These are phyloP conservation scores for Panopea generosa DNA, from an alignment of 2,888 invertebrate genomes.

Conservation along the genomic window DNA sequence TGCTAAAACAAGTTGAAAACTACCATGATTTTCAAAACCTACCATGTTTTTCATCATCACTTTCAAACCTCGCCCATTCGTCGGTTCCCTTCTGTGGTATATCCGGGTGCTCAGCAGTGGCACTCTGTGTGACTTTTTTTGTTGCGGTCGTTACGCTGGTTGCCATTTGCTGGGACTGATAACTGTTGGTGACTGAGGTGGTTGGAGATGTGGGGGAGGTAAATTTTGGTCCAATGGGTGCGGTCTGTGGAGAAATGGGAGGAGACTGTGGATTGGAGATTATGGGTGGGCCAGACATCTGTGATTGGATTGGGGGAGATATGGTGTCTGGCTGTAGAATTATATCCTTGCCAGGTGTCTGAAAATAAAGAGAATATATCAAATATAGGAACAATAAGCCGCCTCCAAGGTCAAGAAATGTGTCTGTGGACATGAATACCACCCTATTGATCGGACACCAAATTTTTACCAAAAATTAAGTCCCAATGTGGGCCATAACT, in stretches of 20 bases:
- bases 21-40: no score
- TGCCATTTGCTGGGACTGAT: conserved; percentile 17
- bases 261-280: conserved; percentile 40
- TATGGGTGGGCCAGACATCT: conserved; percentile 23
- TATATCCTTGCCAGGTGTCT: conserved; percentile 68
- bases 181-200: conserved; percentile 59
- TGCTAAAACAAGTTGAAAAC: no score
- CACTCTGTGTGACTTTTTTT: background rate
- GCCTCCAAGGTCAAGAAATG: no score
- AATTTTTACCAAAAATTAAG: no score
- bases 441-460: no score
- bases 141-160: conserved; percentile 5
- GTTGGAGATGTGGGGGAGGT: conserved; percentile 66
- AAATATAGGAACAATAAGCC: background rate
- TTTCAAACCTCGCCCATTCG: conserved; percentile 60
- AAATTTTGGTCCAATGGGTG: conserved; percentile 36
- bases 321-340: conserved; percentile 66
- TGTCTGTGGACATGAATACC: no score
- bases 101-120: conserved; percentile 1
- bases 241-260: conserved; percentile 49
- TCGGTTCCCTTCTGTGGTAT: conserved; percentile 48
- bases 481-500: no score
- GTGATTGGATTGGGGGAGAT: conserved; percentile 70
- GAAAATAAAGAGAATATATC: no score
- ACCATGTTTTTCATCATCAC: conserved; percentile 64